Percentiles rank a stretch among this genome's conserved stretches.
Conservation (phyloP, 2,113 vertebrate genomes). For the Capreolus pygargus region DNA sequence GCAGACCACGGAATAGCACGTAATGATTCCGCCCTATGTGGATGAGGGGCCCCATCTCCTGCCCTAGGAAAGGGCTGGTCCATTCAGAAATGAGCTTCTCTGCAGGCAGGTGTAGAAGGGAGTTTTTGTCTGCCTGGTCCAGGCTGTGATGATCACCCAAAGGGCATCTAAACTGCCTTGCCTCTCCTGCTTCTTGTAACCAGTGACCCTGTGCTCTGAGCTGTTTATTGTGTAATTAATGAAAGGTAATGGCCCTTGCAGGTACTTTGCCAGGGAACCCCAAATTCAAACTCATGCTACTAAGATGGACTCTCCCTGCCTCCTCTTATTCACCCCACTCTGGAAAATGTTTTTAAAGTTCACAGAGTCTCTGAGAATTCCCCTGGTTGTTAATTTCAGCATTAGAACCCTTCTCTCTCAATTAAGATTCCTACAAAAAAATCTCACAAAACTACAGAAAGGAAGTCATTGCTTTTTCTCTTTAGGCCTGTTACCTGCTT, state of each 20-base stretch:
- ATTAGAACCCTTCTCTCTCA: neutral
- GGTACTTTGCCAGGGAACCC: neutral
- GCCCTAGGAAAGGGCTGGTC: no score
- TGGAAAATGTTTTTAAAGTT: conserved; percentile 3
- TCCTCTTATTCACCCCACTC: neutral
- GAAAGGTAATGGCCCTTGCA: conserved; percentile 46
- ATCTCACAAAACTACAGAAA: neutral
- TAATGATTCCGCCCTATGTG: neutral
- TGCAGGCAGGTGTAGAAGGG: neutral
- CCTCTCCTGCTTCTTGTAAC: neutral
- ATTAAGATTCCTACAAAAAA: neutral
- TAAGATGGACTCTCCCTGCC: neutral
- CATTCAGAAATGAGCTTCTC: neutral
- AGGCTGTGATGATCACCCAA: neutral
- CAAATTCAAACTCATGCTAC: neutral
- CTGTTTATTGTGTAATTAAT: conserved; percentile 39
- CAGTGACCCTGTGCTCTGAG: neutral
- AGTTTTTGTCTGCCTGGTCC: neutral
- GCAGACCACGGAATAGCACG: neutral
- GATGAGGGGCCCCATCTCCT: neutral
- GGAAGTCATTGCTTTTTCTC: neutral
- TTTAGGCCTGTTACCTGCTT: neutral
- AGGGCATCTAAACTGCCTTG: neutral
- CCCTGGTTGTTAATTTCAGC: conserved; percentile 24
- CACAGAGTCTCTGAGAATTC: neutral